These are phyloP conservation scores for Babylonia areolata DNA, from an alignment of 1,140 invertebrate species.

Conservation along the genomic window DNA sequence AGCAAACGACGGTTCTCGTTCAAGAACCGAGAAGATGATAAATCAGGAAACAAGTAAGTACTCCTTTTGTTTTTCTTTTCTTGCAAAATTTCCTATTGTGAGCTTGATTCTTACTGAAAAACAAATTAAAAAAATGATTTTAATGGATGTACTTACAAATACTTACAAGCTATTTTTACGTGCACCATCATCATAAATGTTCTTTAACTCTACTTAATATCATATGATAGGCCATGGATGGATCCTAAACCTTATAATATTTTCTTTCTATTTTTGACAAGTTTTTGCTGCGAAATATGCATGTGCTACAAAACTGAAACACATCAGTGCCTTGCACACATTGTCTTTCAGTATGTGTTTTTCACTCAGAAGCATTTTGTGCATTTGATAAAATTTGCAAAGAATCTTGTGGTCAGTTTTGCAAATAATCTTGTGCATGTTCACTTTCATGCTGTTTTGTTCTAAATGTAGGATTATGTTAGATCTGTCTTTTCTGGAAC, in stretches of 20 bases:
- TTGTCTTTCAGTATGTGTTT: neutral
- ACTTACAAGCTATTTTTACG: too few relatives aligned
- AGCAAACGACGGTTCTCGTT: constrained; percentile 89
- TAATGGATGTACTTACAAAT: too few relatives aligned
- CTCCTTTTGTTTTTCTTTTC: neutral
- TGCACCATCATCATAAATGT: too few relatives aligned
- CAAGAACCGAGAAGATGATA: constrained; percentile 80
- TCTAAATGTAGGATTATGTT: neutral
- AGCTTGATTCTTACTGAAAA: neutral
- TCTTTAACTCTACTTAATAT: too few relatives aligned
- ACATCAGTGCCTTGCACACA: neutral
- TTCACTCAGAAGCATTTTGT: neutral
- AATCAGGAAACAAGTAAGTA: constrained; percentile 50
- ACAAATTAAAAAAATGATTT: too few relatives aligned
- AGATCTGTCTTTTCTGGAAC: neutral
- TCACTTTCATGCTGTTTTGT: neutral
- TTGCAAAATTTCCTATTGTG: too few relatives aligned
- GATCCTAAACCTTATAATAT: too few relatives aligned
- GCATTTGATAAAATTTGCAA: neutral
- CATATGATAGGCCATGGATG: too few relatives aligned
- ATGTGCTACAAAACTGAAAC: neutral
- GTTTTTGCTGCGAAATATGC: too few relatives aligned
- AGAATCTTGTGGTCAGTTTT: too few relatives aligned
- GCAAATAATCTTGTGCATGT: neutral
- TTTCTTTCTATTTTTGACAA: too few relatives aligned